Base-by-base conservation (phyloP, 1,140 invertebrate genomes). In the Caenorhabditis inopinata region DNA sequence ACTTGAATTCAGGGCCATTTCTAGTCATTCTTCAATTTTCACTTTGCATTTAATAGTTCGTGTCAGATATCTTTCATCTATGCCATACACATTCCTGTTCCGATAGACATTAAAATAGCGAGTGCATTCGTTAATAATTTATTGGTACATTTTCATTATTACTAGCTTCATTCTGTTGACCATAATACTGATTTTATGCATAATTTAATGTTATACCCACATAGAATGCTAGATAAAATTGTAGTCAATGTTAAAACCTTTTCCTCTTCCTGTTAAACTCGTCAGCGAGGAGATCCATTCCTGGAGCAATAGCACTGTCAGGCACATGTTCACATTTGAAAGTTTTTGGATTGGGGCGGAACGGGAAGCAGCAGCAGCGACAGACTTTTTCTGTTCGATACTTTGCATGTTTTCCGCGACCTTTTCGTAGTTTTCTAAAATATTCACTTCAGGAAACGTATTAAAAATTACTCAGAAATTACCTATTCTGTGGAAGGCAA, bases 321-420 rank as follows among this genome's bases (percentile, higher is more conserved):
- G 77, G 58, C 38, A 82, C 48, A 76, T 87, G 82, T 75, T 87
- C 87, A 76, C 87, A 87, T 53, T 85, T 82, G 58, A 85, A 87
- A 7, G 85, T 88, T 25, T 82, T 78, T 16, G 81, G 83, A 82
- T 84, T 84, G 5, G 84, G 80, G 2, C 76, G 80, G 84, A 88
- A 88, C 53, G 87, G 86, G 74, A 85, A 88, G 68, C 87, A 88
- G 78, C 87, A 88, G 74, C 87, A 88, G 16, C 87, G 77, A 78
- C 87, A 88, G 11, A 86, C 84, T 77, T 88, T 88, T n/a, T 80
- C 84, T 2, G 42, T 77, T 9, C 78, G 48, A 29, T 46, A 79
- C 12, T 62, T 58, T 7, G 51, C 29, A 27, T 49, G 68, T 18
- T 25, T 73, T 21, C 81, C 80, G 23, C 83, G 80, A 23, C 80